Evolutionary conservation across 2,888 invertebrate genomes (phyloP).

Genomic region (Drosophila nr. fundita): DNA sequence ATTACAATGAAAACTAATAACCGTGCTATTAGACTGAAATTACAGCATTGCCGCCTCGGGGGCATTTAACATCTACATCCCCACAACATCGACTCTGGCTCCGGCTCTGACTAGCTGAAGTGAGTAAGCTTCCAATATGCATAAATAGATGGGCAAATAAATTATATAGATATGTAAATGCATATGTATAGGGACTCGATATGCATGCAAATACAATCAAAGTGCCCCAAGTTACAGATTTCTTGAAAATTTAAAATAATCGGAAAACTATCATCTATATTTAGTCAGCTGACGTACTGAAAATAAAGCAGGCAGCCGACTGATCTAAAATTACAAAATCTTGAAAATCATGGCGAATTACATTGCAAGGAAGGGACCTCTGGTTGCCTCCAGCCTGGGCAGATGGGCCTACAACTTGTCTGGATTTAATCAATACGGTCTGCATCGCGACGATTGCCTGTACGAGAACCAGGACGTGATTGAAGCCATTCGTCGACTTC

Average conservation of each 20-base stretch:
- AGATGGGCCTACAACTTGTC: constrained; percentile 91
- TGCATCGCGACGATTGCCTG: constrained; percentile 91
- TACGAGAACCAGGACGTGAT: constrained; percentile 90
- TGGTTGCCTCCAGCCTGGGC: constrained; percentile 85
- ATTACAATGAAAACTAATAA: constrained; percentile 74
- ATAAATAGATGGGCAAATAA: constrained; percentile 23
- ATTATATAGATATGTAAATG: not conserved
- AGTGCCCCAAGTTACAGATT: not conserved
- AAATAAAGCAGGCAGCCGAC: constrained; percentile 38
- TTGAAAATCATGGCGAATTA: constrained; percentile 78
- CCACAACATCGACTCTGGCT: constrained; percentile 21
- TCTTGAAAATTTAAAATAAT: not conserved
- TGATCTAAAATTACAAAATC: constrained; percentile 42
- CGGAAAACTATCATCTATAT: constrained; percentile 21
- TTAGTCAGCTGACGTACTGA: constrained; percentile 48
- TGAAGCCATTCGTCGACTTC: constrained; percentile 94
- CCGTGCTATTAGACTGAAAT: constrained; percentile 68
- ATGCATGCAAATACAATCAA: not conserved
- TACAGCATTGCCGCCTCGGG: constrained; percentile 54
- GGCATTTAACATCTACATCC: constrained; percentile 24
- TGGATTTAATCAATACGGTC: constrained; percentile 92
- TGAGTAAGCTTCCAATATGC: constrained; percentile 48
- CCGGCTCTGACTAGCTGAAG: constrained; percentile 8
- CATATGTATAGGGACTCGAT: not conserved
- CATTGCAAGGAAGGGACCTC: constrained; percentile 82